Base-by-base conservation (phyloP, 37 sponge, comb jelly and placozoan genomes). In the Bolinopsis microptera region DNA sequence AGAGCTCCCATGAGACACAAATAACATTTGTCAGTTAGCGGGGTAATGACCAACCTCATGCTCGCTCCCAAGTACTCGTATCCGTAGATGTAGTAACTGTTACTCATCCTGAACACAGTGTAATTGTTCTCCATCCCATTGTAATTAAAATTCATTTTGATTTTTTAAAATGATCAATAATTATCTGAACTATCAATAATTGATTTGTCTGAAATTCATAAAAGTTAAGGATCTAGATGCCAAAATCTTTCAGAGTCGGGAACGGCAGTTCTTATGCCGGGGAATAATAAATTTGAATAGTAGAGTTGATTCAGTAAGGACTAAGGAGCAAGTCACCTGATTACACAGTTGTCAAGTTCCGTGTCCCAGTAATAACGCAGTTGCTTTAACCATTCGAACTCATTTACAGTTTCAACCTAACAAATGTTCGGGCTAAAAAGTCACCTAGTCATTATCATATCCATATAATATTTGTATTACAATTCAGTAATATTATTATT, bases 351-450 rank as follows among this genome's bases (percentile, higher is more conserved):
- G 92, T 98, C 99, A 69, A 96, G 94, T 1, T 96, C 99, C 0
- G 75, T 33, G 38, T 98, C 99, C 99, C 99, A 98, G 93, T 98
- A 98, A 93, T 98, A 98, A 38, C 99, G 95, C 18, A 95, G 95
- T 94, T 98, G 97, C 94, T 98, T 98, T 69, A 97, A 69, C 99
- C 99, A 98, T 94, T 97, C 97, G 95, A 98, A 98, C 82, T 98
- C 97, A 28, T 95, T 72, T 2, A 94, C 76, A 23, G 95, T 40
- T 16, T 86, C 61, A 35, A 80, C 82, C 74, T 70, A 26, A 70
- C 13, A 48, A 48, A 13, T 48, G 61, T 48, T n/a, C n/a, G n/a
- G n/a, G n/a, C n/a, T n/a, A n/a, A n/a, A n/a, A 95, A 83, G 33
- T n/a, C 0, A 96, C 97, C 95, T 97, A 69, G 8, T 38, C 38